Evolutionary conservation across 2,113 vertebrate genomes (phyloP).

Genomic region (Psophia crepitans): DNA sequence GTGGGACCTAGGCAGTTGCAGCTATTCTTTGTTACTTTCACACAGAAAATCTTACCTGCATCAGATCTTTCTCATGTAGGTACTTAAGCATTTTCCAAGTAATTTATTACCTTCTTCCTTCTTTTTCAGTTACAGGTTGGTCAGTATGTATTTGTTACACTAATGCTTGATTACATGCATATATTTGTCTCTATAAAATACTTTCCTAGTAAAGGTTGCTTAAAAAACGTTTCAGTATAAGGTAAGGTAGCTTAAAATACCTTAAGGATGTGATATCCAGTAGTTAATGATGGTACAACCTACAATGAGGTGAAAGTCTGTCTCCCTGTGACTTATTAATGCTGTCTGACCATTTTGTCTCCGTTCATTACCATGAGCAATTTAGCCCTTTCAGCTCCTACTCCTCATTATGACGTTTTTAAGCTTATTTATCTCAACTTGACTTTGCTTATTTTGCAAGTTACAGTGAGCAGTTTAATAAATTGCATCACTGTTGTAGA

Average conservation of each 20-base stretch:
- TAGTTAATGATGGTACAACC: background rate
- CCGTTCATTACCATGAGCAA: background rate
- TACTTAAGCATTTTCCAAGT: background rate
- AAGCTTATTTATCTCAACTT: background rate
- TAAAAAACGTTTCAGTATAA: background rate
- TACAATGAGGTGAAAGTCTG: background rate
- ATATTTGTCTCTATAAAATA: background rate
- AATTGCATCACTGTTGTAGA: background rate
- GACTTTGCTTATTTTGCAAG: conserved; percentile 5
- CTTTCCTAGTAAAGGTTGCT: background rate
- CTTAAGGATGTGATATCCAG: background rate
- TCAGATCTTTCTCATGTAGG: background rate
- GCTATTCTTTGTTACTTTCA: background rate
- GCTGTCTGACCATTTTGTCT: background rate
- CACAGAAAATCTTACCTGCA: background rate
- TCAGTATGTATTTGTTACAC: background rate
- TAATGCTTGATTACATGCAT: background rate
- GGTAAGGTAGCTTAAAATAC: background rate
- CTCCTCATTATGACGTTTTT: background rate
- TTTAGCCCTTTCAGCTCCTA: background rate
- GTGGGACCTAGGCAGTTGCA: background rate
- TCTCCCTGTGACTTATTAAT: background rate
- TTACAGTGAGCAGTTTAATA: background rate
- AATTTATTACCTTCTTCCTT: background rate
- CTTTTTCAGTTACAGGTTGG: background rate